phyloP scores from a whole-genome alignment of 1,140 invertebrate genomes.

The Lanistes nyassanus region DNA sequence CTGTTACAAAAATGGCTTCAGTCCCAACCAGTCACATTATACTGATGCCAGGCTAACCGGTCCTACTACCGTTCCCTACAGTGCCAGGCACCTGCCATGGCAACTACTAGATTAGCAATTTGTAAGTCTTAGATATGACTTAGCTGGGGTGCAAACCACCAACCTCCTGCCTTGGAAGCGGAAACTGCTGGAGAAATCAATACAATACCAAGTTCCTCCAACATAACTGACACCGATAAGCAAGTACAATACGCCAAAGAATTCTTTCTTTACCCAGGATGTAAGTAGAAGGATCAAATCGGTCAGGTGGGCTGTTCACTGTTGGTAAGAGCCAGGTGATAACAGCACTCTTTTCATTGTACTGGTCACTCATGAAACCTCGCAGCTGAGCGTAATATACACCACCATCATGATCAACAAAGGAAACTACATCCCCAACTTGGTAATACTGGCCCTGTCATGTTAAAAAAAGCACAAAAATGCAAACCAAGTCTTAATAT shows the following conservation, averaged over 20 bases:
- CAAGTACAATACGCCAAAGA: not conserved
- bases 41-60: too few relatives aligned
- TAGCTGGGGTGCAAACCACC: too few relatives aligned
- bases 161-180: too few relatives aligned
- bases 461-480: constrained; percentile 7
- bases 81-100: too few relatives aligned
- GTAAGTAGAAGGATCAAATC: constrained; percentile 91
- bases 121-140: too few relatives aligned
- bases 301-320: constrained; percentile 78
- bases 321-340: constrained; percentile 94
- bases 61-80: too few relatives aligned
- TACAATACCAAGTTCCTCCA: too few relatives aligned
- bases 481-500: not conserved
- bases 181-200: too few relatives aligned
- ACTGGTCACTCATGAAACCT: constrained; percentile 90
- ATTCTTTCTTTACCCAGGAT: constrained; percentile 76
- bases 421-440: constrained; percentile 89
- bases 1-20: too few relatives aligned
- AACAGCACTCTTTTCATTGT: constrained; percentile 92
- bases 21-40: too few relatives aligned
- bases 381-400: constrained; percentile 90
- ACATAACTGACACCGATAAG: too few relatives aligned
- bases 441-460: constrained; percentile 82
- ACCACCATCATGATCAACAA: constrained; percentile 80
- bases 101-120: too few relatives aligned